These are phyloP conservation scores for Tinea trinotella DNA, from an alignment of 2,888 invertebrate species.

Conservation along the genomic window DNA sequence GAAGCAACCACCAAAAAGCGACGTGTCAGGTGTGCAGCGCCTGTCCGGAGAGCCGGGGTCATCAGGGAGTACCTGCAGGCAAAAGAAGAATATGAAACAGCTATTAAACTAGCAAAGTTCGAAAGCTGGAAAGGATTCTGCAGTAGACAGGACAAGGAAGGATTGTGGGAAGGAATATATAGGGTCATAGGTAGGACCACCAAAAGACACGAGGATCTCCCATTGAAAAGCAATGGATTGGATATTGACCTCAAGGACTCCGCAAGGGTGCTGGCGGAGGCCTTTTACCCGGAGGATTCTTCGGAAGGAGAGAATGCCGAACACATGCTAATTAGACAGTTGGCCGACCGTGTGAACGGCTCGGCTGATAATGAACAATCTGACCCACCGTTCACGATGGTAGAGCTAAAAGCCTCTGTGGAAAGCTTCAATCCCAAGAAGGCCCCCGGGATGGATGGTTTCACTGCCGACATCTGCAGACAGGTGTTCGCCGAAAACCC, in stretches of 20 bases:
- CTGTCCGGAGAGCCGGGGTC: constrained; percentile 16
- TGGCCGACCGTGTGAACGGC: constrained; percentile 10
- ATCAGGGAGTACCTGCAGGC: constrained; percentile 22
- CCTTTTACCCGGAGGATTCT: constrained; percentile 21
- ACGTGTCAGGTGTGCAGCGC: background rate
- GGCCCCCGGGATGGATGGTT: constrained; percentile 23
- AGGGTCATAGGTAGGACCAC: constrained; percentile 20
- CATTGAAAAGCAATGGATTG: constrained; percentile 14
- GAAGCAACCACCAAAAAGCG: background rate
- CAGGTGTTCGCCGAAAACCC: background rate
- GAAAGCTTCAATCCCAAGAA: constrained; percentile 23
- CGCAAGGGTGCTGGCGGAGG: constrained; percentile 18
- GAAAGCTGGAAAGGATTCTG: constrained; percentile 26
- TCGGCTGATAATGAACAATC: background rate
- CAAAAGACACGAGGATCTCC: constrained; percentile 19
- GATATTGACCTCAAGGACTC: constrained; percentile 17
- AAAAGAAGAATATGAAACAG: constrained; percentile 23
- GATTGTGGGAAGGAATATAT: constrained; percentile 23
- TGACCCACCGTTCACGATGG: constrained; percentile 20
- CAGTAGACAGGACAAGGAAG: constrained; percentile 23
- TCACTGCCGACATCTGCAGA: constrained; percentile 22
- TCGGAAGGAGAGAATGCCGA: constrained; percentile 11
- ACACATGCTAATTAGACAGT: constrained; percentile 14
- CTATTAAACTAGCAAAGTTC: constrained; percentile 20
- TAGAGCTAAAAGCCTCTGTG: constrained; percentile 8